phyloP scores from a whole-genome alignment of 1,140 invertebrate species.

The Doryteuthis pealeii region DNA sequence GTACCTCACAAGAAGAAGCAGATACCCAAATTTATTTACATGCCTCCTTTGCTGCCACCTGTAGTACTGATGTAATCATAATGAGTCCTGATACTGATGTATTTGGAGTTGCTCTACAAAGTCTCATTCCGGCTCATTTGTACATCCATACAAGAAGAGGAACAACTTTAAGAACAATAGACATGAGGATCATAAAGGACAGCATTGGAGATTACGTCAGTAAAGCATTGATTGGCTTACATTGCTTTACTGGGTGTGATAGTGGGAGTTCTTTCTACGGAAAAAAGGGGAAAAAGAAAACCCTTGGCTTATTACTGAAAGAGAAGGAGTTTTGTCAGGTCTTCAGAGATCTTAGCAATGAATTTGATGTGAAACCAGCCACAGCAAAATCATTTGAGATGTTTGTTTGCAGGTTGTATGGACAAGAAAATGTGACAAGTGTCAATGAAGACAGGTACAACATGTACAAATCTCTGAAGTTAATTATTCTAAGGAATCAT shows the following conservation, averaged over 20 bases:
- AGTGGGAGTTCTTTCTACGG: not conserved
- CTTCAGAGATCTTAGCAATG: not conserved
- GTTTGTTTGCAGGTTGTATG: conserved; percentile 17
- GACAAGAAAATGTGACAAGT: not conserved
- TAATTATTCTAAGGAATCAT: no score
- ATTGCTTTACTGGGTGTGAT: conserved; percentile 19
- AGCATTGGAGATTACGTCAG: not conserved
- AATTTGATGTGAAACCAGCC: not conserved
- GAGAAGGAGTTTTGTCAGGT: not conserved
- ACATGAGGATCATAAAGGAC: not conserved
- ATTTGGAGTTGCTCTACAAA: not conserved
- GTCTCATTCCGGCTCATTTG: not conserved
- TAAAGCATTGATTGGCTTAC: conserved; percentile 14
- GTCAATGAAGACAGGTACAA: conserved; percentile 11
- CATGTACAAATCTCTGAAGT: no score
- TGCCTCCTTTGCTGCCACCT: conserved; percentile 3
- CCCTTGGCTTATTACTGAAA: not conserved
- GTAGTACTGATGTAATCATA: not conserved
- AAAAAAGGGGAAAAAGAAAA: conserved; percentile 13
- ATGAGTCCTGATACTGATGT: conserved; percentile 18
- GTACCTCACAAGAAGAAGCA: conserved; percentile 18
- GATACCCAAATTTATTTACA: conserved; percentile 16
- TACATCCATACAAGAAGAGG: not conserved
- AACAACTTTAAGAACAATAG: not conserved
- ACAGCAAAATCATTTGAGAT: not conserved